phyloP scores from a whole-genome alignment of 1,140 invertebrate genomes.

The Chionoecetes opilio region DNA sequence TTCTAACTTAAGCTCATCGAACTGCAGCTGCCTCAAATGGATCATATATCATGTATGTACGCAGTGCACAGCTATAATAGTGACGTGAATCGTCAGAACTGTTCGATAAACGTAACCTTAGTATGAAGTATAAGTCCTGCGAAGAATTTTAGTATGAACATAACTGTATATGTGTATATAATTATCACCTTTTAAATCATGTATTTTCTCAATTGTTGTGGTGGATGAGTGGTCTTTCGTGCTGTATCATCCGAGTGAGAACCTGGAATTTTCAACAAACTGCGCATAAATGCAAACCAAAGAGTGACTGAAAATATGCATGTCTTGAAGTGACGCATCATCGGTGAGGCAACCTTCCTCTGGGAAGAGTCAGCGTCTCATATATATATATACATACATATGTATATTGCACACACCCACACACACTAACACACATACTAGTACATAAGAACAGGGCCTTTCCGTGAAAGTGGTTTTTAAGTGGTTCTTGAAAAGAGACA shows the following conservation, averaged over 20 bases:
- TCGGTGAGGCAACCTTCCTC: neutral
- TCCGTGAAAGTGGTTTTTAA: too few species aligned
- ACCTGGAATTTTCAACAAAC: neutral
- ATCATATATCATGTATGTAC: neutral
- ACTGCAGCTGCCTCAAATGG: neutral
- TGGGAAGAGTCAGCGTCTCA: neutral
- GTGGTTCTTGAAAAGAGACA: neutral
- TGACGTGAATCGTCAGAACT: neutral
- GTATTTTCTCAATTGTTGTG: too few species aligned
- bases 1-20: neutral
- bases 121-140: neutral
- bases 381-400: slow-evolving; percentile 56
- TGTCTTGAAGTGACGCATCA: neutral
- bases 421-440: too few species aligned
- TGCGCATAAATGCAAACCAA: slow-evolving; percentile 13
- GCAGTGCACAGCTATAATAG: neutral
- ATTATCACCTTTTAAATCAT: too few species aligned
- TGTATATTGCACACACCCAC: slow-evolving; percentile 23
- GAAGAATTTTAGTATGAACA: too few species aligned
- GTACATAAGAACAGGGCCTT: too few species aligned
- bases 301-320: neutral
- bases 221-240: neutral
- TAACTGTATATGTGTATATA: too few species aligned
- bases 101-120: neutral
- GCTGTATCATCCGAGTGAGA: neutral